Base-by-base conservation (phyloP, 2,797 vertebrate species). In the Darevskia nairensis region DNA sequence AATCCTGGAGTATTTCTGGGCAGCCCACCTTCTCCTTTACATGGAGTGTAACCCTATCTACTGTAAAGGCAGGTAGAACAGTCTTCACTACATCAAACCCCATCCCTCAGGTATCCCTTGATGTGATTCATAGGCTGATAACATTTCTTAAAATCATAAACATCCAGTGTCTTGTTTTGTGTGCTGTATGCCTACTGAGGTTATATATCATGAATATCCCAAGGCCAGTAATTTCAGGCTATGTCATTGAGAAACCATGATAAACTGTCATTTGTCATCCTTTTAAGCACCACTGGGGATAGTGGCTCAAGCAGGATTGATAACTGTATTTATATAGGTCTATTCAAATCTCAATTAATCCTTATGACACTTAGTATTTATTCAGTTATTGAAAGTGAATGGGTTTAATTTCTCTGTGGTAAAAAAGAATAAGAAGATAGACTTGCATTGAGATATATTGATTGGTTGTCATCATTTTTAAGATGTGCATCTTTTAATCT, bases 301-400 rank as follows among this genome's bases (percentile, higher is more conserved):
- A 77, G 55, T 66, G 25, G 59, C 27, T 78, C 35, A 78, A 79
- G n/a, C 11, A 68, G 41, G 61, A 86, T 35, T 79, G 75, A 79
- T 86, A 69, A 69, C 41, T 79, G 19, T 79, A 35, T 86, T 86
- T 71, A 50, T 50, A n/a, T 68, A 69, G n/a, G 44, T 35, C 61
- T 79, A 55, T 64, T 79, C 68, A 83, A 32, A 50, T 71, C 29
- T 71, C 32, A 66, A 66, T 81, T 81, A 79, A 55, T 79, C 77
- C 61, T 66, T 66, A 68, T 82, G 80, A 68, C 61, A 82, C 27
- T 82, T 81, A 82, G 78, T n/a, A 50, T 84, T 84, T 75, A 61
- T 11, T 61, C 32, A 61, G 32, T 75, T 84, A 68, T 82, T 68
- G 35, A 85, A 84, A 76, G 59, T 64, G 8, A 50, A 79, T 32